A percentile compares a stretch with the other conserved stretches of the same genome.
Conservation (phyloP, 1,140 invertebrate genomes). For the Lepidostoma basale region DNA sequence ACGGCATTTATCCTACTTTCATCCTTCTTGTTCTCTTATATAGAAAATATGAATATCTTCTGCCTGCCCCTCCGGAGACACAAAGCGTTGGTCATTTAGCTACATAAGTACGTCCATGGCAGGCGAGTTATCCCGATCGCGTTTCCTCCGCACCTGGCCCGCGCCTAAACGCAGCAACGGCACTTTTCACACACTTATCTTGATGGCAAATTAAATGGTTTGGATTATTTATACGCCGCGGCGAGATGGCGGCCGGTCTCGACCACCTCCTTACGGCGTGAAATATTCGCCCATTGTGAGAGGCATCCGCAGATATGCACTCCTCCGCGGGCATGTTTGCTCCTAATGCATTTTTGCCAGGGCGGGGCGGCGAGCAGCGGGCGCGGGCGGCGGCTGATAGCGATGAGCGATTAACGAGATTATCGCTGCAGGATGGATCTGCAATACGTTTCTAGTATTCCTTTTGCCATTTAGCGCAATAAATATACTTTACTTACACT, state of each 20-base stretch:
- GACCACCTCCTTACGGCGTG: slow-evolving; percentile 34
- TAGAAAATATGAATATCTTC: too few species aligned
- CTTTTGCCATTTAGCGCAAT: neutral
- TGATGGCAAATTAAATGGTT: slow-evolving; percentile 37
- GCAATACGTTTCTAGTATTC: too few species aligned
- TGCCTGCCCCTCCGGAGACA: too few species aligned
- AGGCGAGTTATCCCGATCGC: too few species aligned
- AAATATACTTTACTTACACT: neutral
- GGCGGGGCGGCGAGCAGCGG: neutral
- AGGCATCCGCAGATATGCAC: neutral
- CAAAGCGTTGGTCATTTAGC: too few species aligned
- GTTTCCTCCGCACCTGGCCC: neutral
- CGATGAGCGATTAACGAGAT: slow-evolving; percentile 40
- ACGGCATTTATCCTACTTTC: too few species aligned
- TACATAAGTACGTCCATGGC: too few species aligned
- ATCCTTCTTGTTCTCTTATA: too few species aligned
- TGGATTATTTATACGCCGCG: slow-evolving; percentile 32
- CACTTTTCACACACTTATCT: slow-evolving; percentile 35
- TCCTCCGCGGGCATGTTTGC: slow-evolving; percentile 15
- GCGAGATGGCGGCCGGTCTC: slow-evolving; percentile 24
- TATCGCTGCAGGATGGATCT: slow-evolving; percentile 22
- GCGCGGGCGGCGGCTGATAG: slow-evolving; percentile 24
- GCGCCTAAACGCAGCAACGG: slow-evolving; percentile 9
- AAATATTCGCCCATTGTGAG: slow-evolving; percentile 37
- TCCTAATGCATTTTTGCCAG: slow-evolving; percentile 23